Conservation (phyloP, 2,888 invertebrate species). For the Syritta pipiens region DNA sequence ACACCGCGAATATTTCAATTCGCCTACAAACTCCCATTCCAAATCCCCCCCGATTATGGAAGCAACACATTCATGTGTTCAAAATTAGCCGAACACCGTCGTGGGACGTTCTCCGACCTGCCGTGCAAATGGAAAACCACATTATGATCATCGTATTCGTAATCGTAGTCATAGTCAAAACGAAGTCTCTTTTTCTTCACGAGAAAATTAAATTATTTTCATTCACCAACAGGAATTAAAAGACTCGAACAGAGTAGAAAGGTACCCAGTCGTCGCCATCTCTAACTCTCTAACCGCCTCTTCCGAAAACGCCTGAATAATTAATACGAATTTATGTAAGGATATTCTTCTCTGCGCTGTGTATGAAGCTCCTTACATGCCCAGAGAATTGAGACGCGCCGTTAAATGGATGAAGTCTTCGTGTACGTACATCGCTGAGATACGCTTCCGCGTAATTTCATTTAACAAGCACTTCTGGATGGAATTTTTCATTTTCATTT, state of each 20-base stretch:
- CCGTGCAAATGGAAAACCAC: slow-evolving; percentile 1
- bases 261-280: background rate
- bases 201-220: slow-evolving; percentile 50
- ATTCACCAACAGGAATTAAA: slow-evolving; percentile 43
- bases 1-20: slow-evolving; percentile 33
- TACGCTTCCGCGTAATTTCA: slow-evolving; percentile 59
- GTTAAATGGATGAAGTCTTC: slow-evolving; percentile 35
- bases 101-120: background rate
- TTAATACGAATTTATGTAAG: slow-evolving; percentile 53
- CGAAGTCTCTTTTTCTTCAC: background rate
- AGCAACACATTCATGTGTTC: slow-evolving; percentile 7
- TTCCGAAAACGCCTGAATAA: slow-evolving; percentile 37
- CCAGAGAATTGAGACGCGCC: background rate
- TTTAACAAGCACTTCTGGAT: slow-evolving; percentile 44
- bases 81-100: slow-evolving; percentile 5
- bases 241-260: slow-evolving; percentile 1
- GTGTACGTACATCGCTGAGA: slow-evolving; percentile 10
- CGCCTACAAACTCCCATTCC: slow-evolving; percentile 18
- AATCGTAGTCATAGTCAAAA: background rate
- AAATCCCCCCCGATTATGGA: slow-evolving; percentile 4
- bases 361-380: background rate
- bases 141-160: slow-evolving; percentile 1
- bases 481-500: slow-evolving; percentile 23
- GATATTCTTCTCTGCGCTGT: slow-evolving; percentile 21
- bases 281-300: background rate